phyloP scores from a whole-genome alignment of 2,888 invertebrate genomes.

The Phasia obesa region DNA sequence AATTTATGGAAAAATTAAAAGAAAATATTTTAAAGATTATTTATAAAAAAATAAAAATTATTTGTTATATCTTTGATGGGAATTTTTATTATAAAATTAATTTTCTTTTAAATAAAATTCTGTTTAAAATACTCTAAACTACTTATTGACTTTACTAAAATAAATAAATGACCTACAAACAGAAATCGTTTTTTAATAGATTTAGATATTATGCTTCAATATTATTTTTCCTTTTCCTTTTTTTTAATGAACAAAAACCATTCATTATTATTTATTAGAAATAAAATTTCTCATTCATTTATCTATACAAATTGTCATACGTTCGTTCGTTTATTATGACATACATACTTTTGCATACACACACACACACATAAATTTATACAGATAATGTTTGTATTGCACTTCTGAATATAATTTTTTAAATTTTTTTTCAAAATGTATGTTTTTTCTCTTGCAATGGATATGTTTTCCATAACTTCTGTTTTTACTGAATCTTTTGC shows the following conservation, averaged over 20 bases:
- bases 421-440: conserved; percentile 34
- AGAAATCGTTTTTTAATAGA: conserved; percentile 5
- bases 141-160: conserved; percentile 26
- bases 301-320: neutral
- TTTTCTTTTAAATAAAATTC: neutral
- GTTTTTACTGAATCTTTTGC: conserved; percentile 20
- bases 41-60: neutral
- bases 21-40: neutral
- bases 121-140: conserved; percentile 29
- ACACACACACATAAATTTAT: neutral
- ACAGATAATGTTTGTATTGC: conserved; percentile 25
- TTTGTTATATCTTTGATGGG: too few relatives aligned
- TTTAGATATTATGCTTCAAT: neutral
- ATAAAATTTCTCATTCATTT: conserved; percentile 15
- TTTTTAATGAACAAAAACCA: conserved; percentile 34
- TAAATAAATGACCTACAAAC: conserved; percentile 49
- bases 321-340: neutral
- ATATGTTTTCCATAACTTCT: conserved; percentile 13
- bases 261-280: conserved; percentile 36
- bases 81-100: neutral
- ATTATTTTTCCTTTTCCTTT: conserved; percentile 6
- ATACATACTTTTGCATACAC: neutral
- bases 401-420: conserved; percentile 46
- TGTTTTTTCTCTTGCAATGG: neutral
- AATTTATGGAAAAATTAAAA: neutral